These are phyloP conservation scores for Periophthalmodon schlosseri DNA, from an alignment of 2,113 vertebrate genomes.

Conservation along the genomic window DNA sequence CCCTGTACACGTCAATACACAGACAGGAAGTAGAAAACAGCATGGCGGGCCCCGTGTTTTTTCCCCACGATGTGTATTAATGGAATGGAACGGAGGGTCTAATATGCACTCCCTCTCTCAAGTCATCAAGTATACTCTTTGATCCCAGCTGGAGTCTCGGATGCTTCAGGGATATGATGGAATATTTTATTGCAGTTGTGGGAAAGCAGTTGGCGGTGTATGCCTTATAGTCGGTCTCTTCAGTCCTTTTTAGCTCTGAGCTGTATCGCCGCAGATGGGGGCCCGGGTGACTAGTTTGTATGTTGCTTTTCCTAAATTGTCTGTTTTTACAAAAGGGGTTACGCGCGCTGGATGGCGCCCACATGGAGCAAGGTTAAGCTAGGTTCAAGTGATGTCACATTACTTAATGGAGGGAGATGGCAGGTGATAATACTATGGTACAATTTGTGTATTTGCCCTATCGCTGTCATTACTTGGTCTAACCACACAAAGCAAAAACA, in stretches of 20 bases:
- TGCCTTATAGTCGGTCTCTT: conserved; percentile 31
- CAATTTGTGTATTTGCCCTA: too few relatives aligned
- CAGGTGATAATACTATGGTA: not conserved
- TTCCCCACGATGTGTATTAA: conserved; percentile 48
- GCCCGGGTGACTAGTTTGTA: conserved; percentile 60
- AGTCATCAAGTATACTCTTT: conserved; percentile 64
- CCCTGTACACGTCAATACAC: conserved; percentile 22
- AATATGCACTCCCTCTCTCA: conserved; percentile 50
- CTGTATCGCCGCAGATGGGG: conserved; percentile 53
- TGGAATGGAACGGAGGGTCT: conserved; percentile 53
- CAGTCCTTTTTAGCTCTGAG: conserved; percentile 47
- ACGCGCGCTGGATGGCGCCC: conserved; percentile 5
- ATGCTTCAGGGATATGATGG: conserved; percentile 67
- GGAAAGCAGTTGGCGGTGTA: conserved; percentile 47
- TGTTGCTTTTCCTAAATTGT: conserved; percentile 50
- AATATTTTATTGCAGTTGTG: conserved; percentile 71
- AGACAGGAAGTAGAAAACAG: conserved; percentile 47
- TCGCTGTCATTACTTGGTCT: too few relatives aligned
- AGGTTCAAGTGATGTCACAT: not conserved
- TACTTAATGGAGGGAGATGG: not conserved
- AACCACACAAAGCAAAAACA: too few relatives aligned
- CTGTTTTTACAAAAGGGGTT: conserved; percentile 52
- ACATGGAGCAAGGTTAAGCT: not conserved
- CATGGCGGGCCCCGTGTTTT: conserved; percentile 33
- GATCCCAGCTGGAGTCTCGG: conserved; percentile 70